Evolutionary conservation across 2,888 invertebrate genomes (phyloP), one percentile per base, ranked within the genome.

Genomic region (Orthosia gothica): DNA sequence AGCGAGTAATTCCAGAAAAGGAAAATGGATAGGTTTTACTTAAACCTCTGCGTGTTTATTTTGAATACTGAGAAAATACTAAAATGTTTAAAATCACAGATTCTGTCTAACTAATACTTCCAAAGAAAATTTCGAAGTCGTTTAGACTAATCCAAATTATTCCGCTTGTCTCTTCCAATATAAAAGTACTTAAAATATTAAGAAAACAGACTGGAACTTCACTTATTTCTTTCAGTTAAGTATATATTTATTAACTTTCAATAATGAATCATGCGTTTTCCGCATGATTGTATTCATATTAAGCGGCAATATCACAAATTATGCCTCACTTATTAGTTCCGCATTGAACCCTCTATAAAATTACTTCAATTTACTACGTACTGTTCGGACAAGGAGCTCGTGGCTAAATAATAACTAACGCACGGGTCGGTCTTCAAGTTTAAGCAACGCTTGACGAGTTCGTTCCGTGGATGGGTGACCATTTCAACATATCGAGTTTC

Each of bases 321-420:
- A 20, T 23, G 32, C 40, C 57, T 32, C 54, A 69, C 47, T 58
- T 49, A 69, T 45, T 55, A 47, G 32, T 45, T 61, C 59, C 47
- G 32, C 40, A 62, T 74, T 64, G 32, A 68, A 64, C 55, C 32
- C 50, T 57, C 40, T 54, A 68, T 54, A 45, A 74, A 81, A 83
- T 79, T 66, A 74, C 68, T 4, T 55, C 70, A 76, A 80, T 76
- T 81, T 84, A 54, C 65, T 70, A 32, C n/a, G 12, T 26, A 65
- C 12, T 18, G 67, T 76, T 72, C n/a, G n/a, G n/a, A n/a, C n/a
- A n/a, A n/a, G n/a, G n/a, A n/a, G n/a, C n/a, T n/a, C n/a, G n/a
- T n/a, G n/a, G n/a, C n/a, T n/a, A n/a, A n/a, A n/a, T n/a, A n/a
- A n/a, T n/a, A n/a, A n/a, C n/a, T n/a, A n/a, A n/a, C n/a, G n/a